Percentiles rank a stretch among this genome's conserved stretches.
phyloP scores from a whole-genome alignment of 2,888 invertebrate species.

The Protonemura montana region DNA sequence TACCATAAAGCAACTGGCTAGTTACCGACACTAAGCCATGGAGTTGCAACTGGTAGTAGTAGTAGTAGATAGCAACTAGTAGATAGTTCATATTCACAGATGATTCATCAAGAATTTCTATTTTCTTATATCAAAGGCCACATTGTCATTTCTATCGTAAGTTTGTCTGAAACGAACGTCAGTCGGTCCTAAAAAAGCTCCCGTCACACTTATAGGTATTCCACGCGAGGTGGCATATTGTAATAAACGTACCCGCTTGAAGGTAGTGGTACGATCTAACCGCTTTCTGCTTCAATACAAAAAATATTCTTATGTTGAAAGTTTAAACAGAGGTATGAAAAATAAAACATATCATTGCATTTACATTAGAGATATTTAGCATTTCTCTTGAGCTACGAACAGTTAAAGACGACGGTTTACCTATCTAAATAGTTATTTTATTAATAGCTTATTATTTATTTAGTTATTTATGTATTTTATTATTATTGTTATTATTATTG shows the following conservation, averaged over 20 bases:
- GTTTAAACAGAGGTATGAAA: slow-evolving; percentile 1
- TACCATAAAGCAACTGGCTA: too few relatives aligned
- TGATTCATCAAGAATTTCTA: too few relatives aligned
- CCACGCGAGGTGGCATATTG: background rate
- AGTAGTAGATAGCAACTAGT: too few relatives aligned
- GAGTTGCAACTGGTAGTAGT: too few relatives aligned
- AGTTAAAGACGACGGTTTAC: background rate
- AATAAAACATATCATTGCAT: background rate
- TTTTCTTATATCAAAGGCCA: too few relatives aligned
- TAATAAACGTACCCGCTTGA: background rate
- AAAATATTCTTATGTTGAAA: background rate
- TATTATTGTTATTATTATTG: background rate
- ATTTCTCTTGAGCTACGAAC: background rate
- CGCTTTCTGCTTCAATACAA: background rate
- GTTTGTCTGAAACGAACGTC: background rate
- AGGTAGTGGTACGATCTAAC: background rate
- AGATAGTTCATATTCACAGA: too few relatives aligned
- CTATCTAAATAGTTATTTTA: background rate
- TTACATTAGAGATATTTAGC: background rate
- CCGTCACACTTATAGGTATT: background rate
- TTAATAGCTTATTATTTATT: too few relatives aligned
- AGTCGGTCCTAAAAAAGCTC: background rate
- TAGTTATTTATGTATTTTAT: too few relatives aligned
- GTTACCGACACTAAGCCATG: too few relatives aligned
- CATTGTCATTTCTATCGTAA: background rate